Base-by-base conservation (phyloP, 2,888 invertebrate species). In the Dione juno region DNA sequence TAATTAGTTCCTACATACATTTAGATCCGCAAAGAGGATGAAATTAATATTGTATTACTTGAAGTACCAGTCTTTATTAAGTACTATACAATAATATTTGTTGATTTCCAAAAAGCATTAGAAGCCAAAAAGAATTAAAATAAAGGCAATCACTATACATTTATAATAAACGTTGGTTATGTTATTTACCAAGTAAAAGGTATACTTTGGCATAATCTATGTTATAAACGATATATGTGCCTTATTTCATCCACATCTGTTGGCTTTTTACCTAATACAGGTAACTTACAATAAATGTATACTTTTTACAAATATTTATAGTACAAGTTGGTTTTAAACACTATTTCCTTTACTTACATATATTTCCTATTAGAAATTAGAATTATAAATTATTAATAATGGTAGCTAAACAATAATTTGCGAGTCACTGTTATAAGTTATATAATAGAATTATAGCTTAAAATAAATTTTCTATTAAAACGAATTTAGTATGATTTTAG, bases 21-120 rank as follows among this genome's bases (percentile, higher is more conserved):
- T 21, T 59, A 14, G n/a, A 19, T 37, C 40, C 13, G 48, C 35
- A 14, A 40, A 7, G 35, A 50, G 35, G 28, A 40, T 43, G 45
- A 66, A 58, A 48, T 45, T 6, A 37, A 57, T 64, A 19, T 21
- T 35, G 40, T 40, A 19, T 19, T 50, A 48, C 50, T 52, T 21
- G 9, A 3, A 50, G 28, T 28, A 28, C 5, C 28, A 28, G 3
- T 28, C 50, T 37, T 13, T 13, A 37, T 37, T 40, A 37, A 45
- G 28, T 14, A n/a, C 28, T 61, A 10, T 19, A 1, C 11, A 19
- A 50, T 19, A 50, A 50, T 19, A 5, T 11, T 10, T 16, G 10
- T 9, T 50, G 48, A 19, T 11, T 50, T 19, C 19, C 19, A 50
- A 19, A 19, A 11, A 9, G 28, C 28, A 28, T 28, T 28, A 8